Evolutionary conservation across 30 jellyfish, hydroid and myxozoan species (phyloP), one percentile per base, ranked within the genome.

Genomic region (Clytia hemisphaerica): DNA sequence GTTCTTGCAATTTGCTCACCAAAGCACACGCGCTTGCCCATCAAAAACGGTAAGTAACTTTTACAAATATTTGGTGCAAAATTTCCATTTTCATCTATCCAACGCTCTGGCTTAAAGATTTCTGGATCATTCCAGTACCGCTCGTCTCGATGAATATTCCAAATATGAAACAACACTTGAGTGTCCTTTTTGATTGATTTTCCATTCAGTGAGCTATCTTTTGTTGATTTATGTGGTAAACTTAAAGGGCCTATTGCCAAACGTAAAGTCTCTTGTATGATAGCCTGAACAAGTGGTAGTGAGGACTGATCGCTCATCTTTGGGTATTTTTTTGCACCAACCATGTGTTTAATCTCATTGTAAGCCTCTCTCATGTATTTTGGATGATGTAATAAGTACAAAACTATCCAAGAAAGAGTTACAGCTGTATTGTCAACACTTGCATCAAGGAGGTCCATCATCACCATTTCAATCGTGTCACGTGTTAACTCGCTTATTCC

Each of bases 361-460:
- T 62, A 58, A 4, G 79, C 84, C 32, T 69, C 50, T 47, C 21
- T 3, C 73, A 69, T 85, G 22, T 69, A 85, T 49, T 70, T 77
- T 7, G 93, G 93, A 85, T 85, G 71, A 16, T 62, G 32, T 35
- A 49, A 68, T 2, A 71, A 70, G 32, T 69, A 80, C 30, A 77
- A 68, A 22, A 80, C 26, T 35, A 74, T 33, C 93, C 93, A 80
- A n/a, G 24, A 37, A 0, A 80, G 24, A 22, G 85, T 80, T 3
- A 80, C 60, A 35, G 77, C 66, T 45, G 85, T 80, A 19, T 85
- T 80, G 37, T 80, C 93, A 9, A 71, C 60, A 27, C 93, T 85
- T 26, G 81, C 93, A 1, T 47, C 40, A 54, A 80, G 61, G 36
- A 80, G 21, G 40, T 80, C 85, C 31, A 55, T 29, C 26, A 80